A percentile compares a stretch with the other conserved stretches of the same genome.
phyloP scores from a whole-genome alignment of 1,140 invertebrate genomes.

The Gryon sp. region DNA sequence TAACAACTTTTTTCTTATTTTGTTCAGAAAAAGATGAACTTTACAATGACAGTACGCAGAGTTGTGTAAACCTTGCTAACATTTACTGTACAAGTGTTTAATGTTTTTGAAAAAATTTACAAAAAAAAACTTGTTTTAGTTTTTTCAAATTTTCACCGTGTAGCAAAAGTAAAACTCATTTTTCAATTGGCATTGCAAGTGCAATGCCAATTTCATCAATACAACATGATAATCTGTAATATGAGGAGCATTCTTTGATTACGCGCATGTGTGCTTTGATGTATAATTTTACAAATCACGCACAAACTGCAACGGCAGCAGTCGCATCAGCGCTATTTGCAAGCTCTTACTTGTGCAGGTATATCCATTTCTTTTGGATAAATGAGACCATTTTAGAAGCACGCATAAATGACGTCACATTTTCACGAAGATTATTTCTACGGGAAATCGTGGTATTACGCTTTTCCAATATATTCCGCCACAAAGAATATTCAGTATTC shows the following conservation, averaged over 20 bases:
- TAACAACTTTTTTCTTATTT: too few relatives aligned
- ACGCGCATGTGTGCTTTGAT: slow-evolving; percentile 28
- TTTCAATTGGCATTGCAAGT: too few relatives aligned
- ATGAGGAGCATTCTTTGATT: slow-evolving; percentile 35
- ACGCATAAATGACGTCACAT: slow-evolving; percentile 12
- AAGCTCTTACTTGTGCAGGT: slow-evolving; percentile 18
- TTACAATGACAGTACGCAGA: too few relatives aligned
- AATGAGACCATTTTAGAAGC: slow-evolving; percentile 36
- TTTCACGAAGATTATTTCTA: background rate
- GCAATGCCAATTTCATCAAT: too few relatives aligned
- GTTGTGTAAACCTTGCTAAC: too few relatives aligned
- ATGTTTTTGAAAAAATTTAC: too few relatives aligned
- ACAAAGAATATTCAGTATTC: slow-evolving; percentile 4
- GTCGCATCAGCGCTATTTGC: slow-evolving; percentile 37
- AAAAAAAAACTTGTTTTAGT: too few relatives aligned
- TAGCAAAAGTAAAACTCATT: too few relatives aligned
- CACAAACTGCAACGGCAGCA: slow-evolving; percentile 22
- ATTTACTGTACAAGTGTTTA: too few relatives aligned
- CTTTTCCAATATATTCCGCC: background rate
- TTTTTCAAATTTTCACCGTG: too few relatives aligned
- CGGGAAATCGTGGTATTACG: background rate
- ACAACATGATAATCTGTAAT: too few relatives aligned
- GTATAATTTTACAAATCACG: slow-evolving; percentile 36
- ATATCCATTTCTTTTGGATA: slow-evolving; percentile 39
- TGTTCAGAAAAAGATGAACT: too few relatives aligned